Evolutionary conservation across 1,140 invertebrate genomes (phyloP).

Genomic region (Calephelis virginiensis): DNA sequence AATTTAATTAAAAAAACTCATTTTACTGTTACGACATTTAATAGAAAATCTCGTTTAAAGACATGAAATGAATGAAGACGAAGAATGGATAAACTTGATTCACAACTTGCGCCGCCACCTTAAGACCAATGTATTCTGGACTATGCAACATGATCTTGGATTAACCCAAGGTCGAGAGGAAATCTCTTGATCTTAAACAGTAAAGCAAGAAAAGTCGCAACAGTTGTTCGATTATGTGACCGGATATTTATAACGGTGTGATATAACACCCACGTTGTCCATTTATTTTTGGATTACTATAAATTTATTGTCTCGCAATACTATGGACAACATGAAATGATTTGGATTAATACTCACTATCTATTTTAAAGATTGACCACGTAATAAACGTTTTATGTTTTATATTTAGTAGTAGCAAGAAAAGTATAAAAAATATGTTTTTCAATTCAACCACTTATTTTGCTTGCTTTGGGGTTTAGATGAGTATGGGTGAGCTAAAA

Average conservation of each 20-base stretch:
- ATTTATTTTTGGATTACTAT: conserved; percentile 42
- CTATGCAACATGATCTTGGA: conserved; percentile 13
- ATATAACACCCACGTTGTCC: conserved; percentile 44
- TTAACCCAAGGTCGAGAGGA: conserved; percentile 48
- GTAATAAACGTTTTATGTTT: no score
- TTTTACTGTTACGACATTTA: no score
- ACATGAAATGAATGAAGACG: no score
- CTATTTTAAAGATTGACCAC: neutral
- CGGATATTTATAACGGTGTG: conserved; percentile 56
- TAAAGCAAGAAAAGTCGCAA: conserved; percentile 42
- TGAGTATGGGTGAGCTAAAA: no score
- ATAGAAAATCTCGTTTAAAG: no score
- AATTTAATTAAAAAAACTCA: no score
- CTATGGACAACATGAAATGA: neutral
- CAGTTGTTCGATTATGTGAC: conserved; percentile 40
- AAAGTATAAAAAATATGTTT: no score
- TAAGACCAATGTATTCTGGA: conserved; percentile 1
- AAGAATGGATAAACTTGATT: no score
- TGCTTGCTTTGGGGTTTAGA: no score
- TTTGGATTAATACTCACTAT: neutral
- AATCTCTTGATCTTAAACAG: conserved; percentile 39
- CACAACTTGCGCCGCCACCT: neutral
- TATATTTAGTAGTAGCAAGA: no score
- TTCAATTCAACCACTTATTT: no score
- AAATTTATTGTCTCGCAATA: conserved; percentile 15